Percentiles rank a stretch among this genome's conserved stretches.
Conservation (phyloP, 2,888 invertebrate species). For the Xylota segnis region DNA sequence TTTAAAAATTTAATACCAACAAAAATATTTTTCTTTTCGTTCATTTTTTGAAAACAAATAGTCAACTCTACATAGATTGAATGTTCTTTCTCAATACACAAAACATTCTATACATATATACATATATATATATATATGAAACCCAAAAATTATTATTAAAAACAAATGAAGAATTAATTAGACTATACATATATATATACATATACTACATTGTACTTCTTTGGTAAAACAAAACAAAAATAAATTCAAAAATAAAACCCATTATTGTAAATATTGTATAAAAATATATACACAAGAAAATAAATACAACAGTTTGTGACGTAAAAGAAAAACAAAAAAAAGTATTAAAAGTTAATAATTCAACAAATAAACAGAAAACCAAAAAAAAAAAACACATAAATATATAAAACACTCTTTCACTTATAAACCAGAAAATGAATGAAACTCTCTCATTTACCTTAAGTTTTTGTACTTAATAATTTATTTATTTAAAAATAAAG, state of each 20-base stretch:
- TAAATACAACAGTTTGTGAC: slow-evolving; percentile 56
- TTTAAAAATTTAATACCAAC: slow-evolving; percentile 58
- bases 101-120: slow-evolving; percentile 62
- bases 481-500: slow-evolving; percentile 35
- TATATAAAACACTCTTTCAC: slow-evolving; percentile 30
- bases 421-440: slow-evolving; percentile 21
- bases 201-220: slow-evolving; percentile 75
- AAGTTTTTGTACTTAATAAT: slow-evolving; percentile 66
- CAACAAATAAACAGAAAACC: slow-evolving; percentile 27
- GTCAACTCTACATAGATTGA: slow-evolving; percentile 72
- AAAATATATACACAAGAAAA: slow-evolving; percentile 72
- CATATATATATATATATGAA: slow-evolving; percentile 58
- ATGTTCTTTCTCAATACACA: slow-evolving; percentile 71
- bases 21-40: slow-evolving; percentile 63
- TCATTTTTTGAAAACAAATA: slow-evolving; percentile 63
- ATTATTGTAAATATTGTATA: slow-evolving; percentile 78
- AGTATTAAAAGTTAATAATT: slow-evolving; percentile 19
- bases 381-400: neutral
- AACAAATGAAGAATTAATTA: slow-evolving; percentile 60
- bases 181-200: slow-evolving; percentile 67
- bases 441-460: slow-evolving; percentile 58
- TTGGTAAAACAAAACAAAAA: slow-evolving; percentile 64
- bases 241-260: slow-evolving; percentile 35
- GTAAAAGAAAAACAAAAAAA: slow-evolving; percentile 40
- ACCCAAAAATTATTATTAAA: slow-evolving; percentile 59